Conservation (phyloP, 2,113 vertebrate species). For the Chiloscyllium plagiosum region DNA sequence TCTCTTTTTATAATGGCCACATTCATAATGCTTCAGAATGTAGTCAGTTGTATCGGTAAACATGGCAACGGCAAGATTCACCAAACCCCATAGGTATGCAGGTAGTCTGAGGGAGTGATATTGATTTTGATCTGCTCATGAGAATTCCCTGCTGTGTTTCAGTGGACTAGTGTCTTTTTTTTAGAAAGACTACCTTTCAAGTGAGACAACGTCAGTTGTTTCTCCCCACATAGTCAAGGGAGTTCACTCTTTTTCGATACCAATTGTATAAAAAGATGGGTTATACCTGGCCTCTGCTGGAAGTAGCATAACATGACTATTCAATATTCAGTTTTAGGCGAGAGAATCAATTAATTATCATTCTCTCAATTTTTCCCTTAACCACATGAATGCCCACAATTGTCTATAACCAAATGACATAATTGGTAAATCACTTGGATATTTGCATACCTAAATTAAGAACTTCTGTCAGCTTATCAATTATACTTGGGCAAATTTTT, state of each 20-base stretch:
- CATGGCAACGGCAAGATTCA: not conserved
- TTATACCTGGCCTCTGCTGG: not conserved
- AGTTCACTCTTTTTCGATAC: no score
- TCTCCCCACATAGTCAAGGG: no score
- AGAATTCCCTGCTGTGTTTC: not conserved
- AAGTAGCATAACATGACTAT: not conserved
- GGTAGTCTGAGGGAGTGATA: no score
- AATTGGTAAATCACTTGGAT: not conserved
- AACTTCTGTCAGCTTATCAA: not conserved
- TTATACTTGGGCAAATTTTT: not conserved
- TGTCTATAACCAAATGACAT: not conserved
- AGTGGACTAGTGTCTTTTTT: not conserved
- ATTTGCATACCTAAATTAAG: not conserved
- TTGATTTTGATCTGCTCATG: not conserved
- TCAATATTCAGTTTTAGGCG: not conserved
- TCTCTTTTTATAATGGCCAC: not conserved
- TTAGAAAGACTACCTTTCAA: not conserved
- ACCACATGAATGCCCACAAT: not conserved
- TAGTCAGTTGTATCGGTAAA: not conserved
- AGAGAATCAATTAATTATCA: not conserved
- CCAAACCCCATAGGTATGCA: not conserved
- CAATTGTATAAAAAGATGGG: not conserved
- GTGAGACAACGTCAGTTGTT: no score
- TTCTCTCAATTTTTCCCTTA: not conserved
- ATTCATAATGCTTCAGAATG: not conserved